Base-by-base conservation (phyloP, 2,113 vertebrate genomes). In the Scomber scombrus region DNA sequence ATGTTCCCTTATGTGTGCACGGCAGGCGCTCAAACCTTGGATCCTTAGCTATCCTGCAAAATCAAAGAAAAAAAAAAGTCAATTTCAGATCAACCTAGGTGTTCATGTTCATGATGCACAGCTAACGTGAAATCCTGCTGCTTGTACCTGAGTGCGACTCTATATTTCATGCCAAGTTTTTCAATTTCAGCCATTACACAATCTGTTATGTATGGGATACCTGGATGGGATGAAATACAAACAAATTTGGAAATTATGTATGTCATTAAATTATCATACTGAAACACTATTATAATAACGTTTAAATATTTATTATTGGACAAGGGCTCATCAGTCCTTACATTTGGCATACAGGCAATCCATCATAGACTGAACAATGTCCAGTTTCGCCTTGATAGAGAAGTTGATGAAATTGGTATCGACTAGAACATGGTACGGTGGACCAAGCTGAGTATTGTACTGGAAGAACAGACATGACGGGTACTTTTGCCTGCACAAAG, bases 381-480 rank as follows among this genome's bases (percentile, higher is more conserved):
- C 98, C 81, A 99, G 91, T 91, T 99, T 99, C 78, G 97, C 97
- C 91, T 99, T 99, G 90, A 99, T 99, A 71, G 98, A 99, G 75
- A 99, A 99, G 92, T 99, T 99, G 92, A 99, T 98, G 93, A 99
- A 99, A 85, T 99, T 99, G 47, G 98, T 99, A 84, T 99, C 98
- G 21, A 99, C 95, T 1, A 99, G 91, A 86, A 99, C 93, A 88
- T 99, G 96, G 84, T 99, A 99, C 0, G 98, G 98, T 47, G 98
- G 98, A 5, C 98, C 98, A 52, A 99, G 91, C 73, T 99, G 98
- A 40, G 97, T 99, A 65, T 99, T 99, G 91, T 99, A 99, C 85
- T 99, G 98, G 95, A 99, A 99, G 86, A 99, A 99, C 68, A 99
- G 89, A 73, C 98, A 99, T 10, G 98, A 99, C 0, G 98, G 97